Percentiles rank a stretch among this genome's conserved stretches.
These are phyloP conservation scores for Mya arenaria DNA, from an alignment of 1,140 invertebrate species.

Conservation along the genomic window DNA sequence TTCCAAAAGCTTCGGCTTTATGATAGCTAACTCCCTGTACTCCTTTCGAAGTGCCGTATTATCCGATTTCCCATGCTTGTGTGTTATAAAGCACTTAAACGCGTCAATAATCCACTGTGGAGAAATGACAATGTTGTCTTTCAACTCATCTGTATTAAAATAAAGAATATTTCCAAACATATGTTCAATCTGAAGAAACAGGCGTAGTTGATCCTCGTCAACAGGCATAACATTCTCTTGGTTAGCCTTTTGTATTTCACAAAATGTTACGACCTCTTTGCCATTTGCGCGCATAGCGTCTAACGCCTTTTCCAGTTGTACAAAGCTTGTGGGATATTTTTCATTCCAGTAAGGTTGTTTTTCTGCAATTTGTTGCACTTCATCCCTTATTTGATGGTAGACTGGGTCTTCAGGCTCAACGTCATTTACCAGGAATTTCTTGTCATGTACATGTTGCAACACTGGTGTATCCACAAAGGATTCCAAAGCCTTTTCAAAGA, in stretches of 20 bases:
- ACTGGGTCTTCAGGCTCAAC: neutral
- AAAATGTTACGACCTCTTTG: conserved; percentile 26
- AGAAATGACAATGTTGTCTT: conserved; percentile 18
- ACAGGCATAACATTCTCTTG: conserved; percentile 6
- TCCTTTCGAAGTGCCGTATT: neutral
- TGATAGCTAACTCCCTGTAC: conserved; percentile 9
- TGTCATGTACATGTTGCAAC: neutral
- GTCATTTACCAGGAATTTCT: conserved; percentile 36
- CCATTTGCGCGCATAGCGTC: neutral
- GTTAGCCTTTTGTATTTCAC: neutral
- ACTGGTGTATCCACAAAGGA: neutral
- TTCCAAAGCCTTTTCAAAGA: conserved; percentile 30
- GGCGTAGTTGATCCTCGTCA: conserved; percentile 2
- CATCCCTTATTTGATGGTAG: conserved; percentile 1
- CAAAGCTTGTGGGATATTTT: neutral
- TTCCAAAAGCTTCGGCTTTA: conserved; percentile 7
- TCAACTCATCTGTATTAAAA: conserved; percentile 12
- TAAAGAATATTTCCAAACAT: conserved; percentile 20
- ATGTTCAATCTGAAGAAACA: conserved; percentile 19
- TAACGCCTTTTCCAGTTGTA: conserved; percentile 9
- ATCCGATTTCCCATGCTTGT: neutral
- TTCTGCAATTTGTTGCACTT: neutral
- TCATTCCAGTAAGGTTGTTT: conserved; percentile 27
- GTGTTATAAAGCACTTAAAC: conserved; percentile 33
- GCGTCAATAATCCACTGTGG: conserved; percentile 49